Evolutionary conservation across 1,140 invertebrate species (phyloP), one percentile per base, ranked within the genome.

Genomic region (Drosophila fuyamai): DNA sequence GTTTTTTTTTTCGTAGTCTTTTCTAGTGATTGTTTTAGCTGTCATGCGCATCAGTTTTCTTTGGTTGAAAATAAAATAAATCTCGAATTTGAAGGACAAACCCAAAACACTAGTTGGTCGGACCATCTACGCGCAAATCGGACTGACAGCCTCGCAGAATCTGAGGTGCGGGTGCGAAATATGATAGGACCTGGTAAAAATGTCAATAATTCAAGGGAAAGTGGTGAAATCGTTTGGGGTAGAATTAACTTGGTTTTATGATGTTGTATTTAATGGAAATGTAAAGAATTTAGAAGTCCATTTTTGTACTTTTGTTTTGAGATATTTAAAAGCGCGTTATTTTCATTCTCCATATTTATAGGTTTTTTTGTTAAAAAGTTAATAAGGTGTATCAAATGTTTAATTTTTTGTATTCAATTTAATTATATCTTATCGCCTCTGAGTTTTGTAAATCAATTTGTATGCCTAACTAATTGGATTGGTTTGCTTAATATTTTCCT

Each of bases 51-150:
- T 79, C 68, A 80, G 41, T 80, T 84, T 79, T 63, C 59, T 8
- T 56, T 41, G 51, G 40, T 51, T 70, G 54, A 73, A 71, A 86
- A 70, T 71, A 60, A 75, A 66, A 82, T 79, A 77, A 71, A 50
- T 78, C 55, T 65, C 66, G 67, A 71, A 66, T 65, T 71, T 89
- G 84, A 88, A 88, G 84, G 84, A 89, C 84, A 76, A 40, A 88
- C 66, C 65, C 73, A 57, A 80, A 84, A 83, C 72, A 88, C 80
- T 70, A 60, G 65, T 62, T 51, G 35, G 8, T 76, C 73, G 44
- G 76, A 29, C 51, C 60, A 67, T 67, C 46, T 67, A 67, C 63
- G 63, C 67, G 67, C 65, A 71, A 57, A 71, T 71, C 66, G 14
- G 5, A 27, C 18, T 27, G 67, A 41, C 51, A 57, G 65, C 65